These are phyloP conservation scores for Nowickia ferox DNA, from an alignment of 2,888 invertebrate species.

Conservation along the genomic window DNA sequence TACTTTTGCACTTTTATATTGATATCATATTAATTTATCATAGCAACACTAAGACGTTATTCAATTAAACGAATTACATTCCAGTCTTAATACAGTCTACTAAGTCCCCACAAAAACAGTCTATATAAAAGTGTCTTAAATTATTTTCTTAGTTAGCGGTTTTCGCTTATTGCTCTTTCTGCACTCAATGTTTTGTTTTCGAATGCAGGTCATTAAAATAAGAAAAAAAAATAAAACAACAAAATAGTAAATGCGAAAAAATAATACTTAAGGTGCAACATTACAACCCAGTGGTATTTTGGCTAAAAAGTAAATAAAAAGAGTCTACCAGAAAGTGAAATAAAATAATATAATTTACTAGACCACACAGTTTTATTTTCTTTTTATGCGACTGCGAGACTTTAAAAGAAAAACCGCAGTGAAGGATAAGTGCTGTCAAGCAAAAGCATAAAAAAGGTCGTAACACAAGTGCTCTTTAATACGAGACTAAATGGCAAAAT, in stretches of 20 bases:
- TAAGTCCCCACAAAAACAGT: conserved; percentile 2
- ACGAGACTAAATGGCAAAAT: background rate
- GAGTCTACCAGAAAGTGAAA: background rate
- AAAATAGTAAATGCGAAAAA: conserved; percentile 32
- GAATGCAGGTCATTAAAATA: conserved; percentile 53
- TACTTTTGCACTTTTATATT: background rate
- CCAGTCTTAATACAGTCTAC: background rate
- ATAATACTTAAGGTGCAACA: conserved; percentile 22
- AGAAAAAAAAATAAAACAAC: conserved; percentile 27
- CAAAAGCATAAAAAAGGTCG: background rate
- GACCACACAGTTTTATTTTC: conserved; percentile 10
- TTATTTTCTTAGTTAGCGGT: background rate
- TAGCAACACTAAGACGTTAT: conserved; percentile 34
- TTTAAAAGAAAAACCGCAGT: conserved; percentile 36
- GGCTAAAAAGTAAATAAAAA: conserved; percentile 31
- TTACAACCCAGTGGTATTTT: conserved; percentile 16
- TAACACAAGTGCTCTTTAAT: background rate
- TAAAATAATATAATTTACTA: conserved; percentile 31
- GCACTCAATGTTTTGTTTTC: conserved; percentile 13
- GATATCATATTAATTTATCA: background rate
- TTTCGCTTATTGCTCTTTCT: background rate
- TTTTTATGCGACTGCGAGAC: background rate
- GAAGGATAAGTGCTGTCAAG: background rate
- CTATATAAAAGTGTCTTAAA: background rate
- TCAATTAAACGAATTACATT: conserved; percentile 41